These are phyloP conservation scores for Ceyx erithaca DNA, from an alignment of 2,797 vertebrate genomes.

Conservation along the genomic window DNA sequence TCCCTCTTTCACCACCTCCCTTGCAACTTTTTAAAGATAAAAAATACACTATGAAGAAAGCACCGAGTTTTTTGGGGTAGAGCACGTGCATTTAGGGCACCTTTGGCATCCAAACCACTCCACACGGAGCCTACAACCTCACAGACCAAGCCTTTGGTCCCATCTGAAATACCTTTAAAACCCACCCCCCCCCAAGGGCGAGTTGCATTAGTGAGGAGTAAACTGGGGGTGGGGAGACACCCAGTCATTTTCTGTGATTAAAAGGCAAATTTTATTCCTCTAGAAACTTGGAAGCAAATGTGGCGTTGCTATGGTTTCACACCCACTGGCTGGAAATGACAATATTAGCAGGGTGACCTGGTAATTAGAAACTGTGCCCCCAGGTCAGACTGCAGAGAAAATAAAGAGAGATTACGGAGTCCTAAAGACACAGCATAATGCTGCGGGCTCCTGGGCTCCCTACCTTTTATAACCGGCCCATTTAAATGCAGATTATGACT, in stretches of 20 bases:
- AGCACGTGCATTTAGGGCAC: background rate
- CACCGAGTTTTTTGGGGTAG: accelerated
- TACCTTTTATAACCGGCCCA: conserved; percentile 55
- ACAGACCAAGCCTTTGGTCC: no score
- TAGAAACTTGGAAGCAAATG: conserved; percentile 69
- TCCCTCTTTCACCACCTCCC: background rate
- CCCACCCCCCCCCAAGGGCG: accelerated
- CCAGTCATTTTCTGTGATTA: conserved; percentile 57
- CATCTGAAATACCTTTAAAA: background rate
- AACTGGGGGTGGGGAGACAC: background rate
- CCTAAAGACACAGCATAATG: conserved; percentile 47
- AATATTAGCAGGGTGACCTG: conserved; percentile 63
- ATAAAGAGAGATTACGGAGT: conserved; percentile 56
- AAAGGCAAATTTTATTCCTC: conserved; percentile 65
- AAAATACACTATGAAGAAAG: background rate
- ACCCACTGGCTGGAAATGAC: conserved; percentile 81
- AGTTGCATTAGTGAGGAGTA: background rate
- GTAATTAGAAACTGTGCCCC: conserved; percentile 73
- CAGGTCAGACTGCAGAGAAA: conserved; percentile 72
- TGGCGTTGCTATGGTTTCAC: conserved; percentile 76
- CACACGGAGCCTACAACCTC: accelerated
- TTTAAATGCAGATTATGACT: conserved; percentile 66
- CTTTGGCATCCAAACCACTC: background rate
- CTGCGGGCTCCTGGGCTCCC: conserved; percentile 49
- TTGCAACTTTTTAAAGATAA: background rate